Evolutionary conservation across 2,113 vertebrate species (phyloP).

Genomic region (Hemichromis elongatus): DNA sequence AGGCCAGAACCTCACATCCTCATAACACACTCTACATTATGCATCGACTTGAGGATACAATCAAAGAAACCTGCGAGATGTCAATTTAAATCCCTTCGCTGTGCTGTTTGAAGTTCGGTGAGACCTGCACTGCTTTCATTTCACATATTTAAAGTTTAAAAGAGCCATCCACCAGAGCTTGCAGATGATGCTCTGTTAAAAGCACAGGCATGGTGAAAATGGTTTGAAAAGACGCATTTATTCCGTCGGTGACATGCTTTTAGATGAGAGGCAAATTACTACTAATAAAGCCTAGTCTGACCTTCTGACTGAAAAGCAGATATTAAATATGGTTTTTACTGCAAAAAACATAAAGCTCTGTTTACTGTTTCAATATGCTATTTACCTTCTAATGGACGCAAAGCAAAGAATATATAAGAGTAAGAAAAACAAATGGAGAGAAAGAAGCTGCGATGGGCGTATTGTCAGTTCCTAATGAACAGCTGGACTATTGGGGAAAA

Average conservation of each 20-base stretch:
- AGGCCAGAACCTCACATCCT: not conserved
- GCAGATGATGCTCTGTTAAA: not conserved
- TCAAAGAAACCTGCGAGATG: not conserved
- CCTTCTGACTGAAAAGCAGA: not conserved
- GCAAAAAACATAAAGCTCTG: not conserved
- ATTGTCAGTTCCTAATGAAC: not conserved
- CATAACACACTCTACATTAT: not conserved
- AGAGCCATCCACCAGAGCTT: not conserved
- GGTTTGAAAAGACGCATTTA: not conserved
- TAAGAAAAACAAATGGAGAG: not conserved
- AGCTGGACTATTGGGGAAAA: not conserved
- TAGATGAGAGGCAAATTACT: not conserved
- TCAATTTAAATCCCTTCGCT: not conserved
- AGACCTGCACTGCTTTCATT: not conserved
- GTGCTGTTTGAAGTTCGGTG: not conserved
- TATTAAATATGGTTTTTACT: not conserved
- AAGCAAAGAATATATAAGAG: not conserved
- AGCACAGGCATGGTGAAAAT: not conserved
- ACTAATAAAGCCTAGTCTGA: not conserved
- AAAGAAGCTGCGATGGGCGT: not conserved
- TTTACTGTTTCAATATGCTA: not conserved
- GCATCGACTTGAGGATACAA: not conserved
- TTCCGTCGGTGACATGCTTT: not conserved
- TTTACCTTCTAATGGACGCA: not conserved
- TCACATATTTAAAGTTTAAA: not conserved